Evolutionary conservation across 2,888 invertebrate genomes (phyloP).

Genomic region (Cataglyphis altisquamis): DNA sequence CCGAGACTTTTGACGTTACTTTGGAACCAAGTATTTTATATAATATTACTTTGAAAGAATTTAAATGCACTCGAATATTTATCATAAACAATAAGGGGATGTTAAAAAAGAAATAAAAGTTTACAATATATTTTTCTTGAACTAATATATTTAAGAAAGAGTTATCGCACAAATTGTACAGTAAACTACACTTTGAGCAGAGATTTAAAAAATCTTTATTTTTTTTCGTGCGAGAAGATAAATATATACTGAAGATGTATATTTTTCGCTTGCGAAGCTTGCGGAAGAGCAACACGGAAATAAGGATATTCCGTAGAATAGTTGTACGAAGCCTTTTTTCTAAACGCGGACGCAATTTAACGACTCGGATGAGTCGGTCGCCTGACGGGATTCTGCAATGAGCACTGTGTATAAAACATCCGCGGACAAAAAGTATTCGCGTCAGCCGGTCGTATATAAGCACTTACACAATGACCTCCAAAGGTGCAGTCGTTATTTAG

Average conservation of each 20-base stretch:
- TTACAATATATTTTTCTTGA: background rate
- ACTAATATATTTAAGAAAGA: background rate
- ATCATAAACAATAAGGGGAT: background rate
- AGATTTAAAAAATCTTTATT: background rate
- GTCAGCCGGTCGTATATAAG: slow-evolving; percentile 51
- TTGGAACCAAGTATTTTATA: background rate
- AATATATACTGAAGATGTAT: background rate
- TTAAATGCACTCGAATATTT: background rate
- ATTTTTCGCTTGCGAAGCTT: background rate
- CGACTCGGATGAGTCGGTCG: slow-evolving; percentile 42
- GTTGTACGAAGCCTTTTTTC: background rate
- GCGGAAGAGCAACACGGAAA: slow-evolving; percentile 10
- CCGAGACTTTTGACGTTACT: background rate
- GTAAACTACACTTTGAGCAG: background rate
- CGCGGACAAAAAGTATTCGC: slow-evolving; percentile 48
- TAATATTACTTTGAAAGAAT: background rate
- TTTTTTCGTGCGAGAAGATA: background rate
- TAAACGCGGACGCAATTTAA: slow-evolving; percentile 30
- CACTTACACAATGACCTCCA: slow-evolving; percentile 48
- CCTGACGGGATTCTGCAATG: slow-evolving; percentile 7
- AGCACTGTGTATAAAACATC: slow-evolving; percentile 26
- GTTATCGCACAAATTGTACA: background rate
- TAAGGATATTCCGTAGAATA: slow-evolving; percentile 23
- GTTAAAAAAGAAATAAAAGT: background rate
- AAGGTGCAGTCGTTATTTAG: slow-evolving; percentile 54